phyloP scores from a whole-genome alignment of 1,140 invertebrate species.

The Episyrphus balteatus region DNA sequence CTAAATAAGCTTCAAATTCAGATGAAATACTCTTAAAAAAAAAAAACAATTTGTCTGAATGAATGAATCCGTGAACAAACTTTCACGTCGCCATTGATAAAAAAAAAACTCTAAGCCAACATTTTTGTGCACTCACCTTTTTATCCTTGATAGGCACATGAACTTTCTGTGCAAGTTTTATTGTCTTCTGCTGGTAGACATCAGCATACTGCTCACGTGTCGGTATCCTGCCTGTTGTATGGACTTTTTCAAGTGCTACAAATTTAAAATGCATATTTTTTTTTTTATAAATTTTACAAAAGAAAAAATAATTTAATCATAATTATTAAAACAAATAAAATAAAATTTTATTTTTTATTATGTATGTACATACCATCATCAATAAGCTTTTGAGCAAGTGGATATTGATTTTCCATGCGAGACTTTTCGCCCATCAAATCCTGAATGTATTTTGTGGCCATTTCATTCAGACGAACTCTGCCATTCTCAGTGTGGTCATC shows the following conservation, averaged over 20 bases:
- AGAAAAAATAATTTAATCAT: too few species aligned
- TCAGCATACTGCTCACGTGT: slow-evolving; percentile 65
- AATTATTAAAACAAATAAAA: background rate
- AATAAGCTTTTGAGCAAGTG: slow-evolving; percentile 31
- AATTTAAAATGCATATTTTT: background rate
- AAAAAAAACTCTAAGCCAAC: too few species aligned
- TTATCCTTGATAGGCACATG: slow-evolving; percentile 81
- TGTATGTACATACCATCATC: slow-evolving; percentile 22
- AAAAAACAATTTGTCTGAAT: too few species aligned
- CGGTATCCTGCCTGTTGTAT: slow-evolving; percentile 45
- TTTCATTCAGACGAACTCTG: slow-evolving; percentile 14
- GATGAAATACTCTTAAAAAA: too few species aligned
- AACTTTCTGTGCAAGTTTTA: slow-evolving; percentile 72
- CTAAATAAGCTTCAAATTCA: too few species aligned
- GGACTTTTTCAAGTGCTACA: slow-evolving; percentile 50
- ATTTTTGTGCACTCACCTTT: slow-evolving; percentile 60
- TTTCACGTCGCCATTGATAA: too few species aligned
- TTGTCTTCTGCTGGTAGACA: slow-evolving; percentile 76
- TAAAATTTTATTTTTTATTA: background rate
- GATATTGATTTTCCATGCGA: slow-evolving; percentile 33
- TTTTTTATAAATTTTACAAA: too few species aligned
- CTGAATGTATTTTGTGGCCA: slow-evolving; percentile 34
- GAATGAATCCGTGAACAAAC: too few species aligned
- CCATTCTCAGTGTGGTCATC: too few species aligned
- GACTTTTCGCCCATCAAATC: slow-evolving; percentile 27